Evolutionary conservation across 2,888 invertebrate species (phyloP).

Genomic region (Limnephilus auricula): DNA sequence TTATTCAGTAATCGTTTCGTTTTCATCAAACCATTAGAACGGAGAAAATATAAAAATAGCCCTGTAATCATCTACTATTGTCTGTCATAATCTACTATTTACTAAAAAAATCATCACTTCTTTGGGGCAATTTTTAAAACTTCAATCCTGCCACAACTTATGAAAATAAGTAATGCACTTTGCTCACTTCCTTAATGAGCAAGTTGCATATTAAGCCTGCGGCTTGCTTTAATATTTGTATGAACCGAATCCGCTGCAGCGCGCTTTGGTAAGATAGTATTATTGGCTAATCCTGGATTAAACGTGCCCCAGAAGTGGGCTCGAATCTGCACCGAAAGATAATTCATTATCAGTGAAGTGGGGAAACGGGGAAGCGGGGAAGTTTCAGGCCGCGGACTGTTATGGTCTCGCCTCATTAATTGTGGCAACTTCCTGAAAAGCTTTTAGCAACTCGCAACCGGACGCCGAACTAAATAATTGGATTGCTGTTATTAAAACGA

Average conservation of each 20-base stretch:
- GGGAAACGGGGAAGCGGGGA: not conserved
- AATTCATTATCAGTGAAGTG: not conserved
- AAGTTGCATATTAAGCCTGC: no score
- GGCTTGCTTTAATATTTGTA: not conserved
- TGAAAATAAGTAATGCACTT: no score
- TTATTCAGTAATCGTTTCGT: no score
- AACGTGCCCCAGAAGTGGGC: not conserved
- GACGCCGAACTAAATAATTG: not conserved
- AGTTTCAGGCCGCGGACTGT: not conserved
- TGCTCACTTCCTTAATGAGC: no score
- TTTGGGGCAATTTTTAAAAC: no score
- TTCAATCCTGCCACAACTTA: not conserved
- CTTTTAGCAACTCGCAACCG: not conserved
- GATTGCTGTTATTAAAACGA: not conserved
- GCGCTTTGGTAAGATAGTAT: not conserved
- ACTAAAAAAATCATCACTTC: not conserved
- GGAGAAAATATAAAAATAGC: no score
- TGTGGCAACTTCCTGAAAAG: constrained; percentile 3
- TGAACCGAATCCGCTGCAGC: not conserved
- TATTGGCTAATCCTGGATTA: constrained; percentile 15
- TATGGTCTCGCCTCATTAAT: constrained; percentile 10
- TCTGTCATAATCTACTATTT: not conserved
- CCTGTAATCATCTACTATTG: no score
- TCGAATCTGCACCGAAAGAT: constrained; percentile 2
- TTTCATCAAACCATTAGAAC: not conserved